Percentiles rank a stretch among this genome's conserved stretches.
Evolutionary conservation across 2,797 vertebrate species (phyloP).

Genomic region (Eulemur albifrons): DNA sequence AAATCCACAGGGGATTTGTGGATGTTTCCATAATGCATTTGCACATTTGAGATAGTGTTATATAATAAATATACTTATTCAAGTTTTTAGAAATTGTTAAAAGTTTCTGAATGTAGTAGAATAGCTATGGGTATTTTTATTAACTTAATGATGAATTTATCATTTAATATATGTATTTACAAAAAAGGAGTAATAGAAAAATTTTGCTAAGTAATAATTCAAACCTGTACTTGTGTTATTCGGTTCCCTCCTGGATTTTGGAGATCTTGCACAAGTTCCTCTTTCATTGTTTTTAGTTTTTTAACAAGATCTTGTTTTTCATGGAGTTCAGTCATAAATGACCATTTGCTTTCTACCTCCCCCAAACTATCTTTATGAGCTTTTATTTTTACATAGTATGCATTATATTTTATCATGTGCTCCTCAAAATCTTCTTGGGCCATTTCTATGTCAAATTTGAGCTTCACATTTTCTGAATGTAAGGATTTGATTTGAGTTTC

Average conservation of each 20-base stretch:
- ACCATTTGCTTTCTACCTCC: slow-evolving; percentile 82
- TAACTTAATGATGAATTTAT: slow-evolving; percentile 23
- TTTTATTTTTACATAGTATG: slow-evolving; percentile 85
- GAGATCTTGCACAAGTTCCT: slow-evolving; percentile 78
- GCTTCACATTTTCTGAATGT: slow-evolving; percentile 81
- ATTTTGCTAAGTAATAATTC: slow-evolving; percentile 43
- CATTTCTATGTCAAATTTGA: slow-evolving; percentile 79
- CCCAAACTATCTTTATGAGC: slow-evolving; percentile 76
- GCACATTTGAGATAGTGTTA: not conserved
- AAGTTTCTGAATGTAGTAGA: slow-evolving; percentile 33
- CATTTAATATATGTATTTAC: not conserved
- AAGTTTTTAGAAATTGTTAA: not conserved
- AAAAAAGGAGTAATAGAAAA: slow-evolving; percentile 39
- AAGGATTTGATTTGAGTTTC: slow-evolving; percentile 80
- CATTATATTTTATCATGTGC: slow-evolving; percentile 80
- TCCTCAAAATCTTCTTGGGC: slow-evolving; percentile 82
- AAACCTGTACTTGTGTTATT: slow-evolving; percentile 84
- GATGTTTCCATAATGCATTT: slow-evolving; percentile 7
- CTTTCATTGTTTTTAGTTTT: slow-evolving; percentile 82
- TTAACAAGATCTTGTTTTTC: slow-evolving; percentile 79
- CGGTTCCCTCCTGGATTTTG: slow-evolving; percentile 80
- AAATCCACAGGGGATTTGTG: not conserved
- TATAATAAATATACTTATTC: not conserved
- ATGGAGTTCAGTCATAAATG: slow-evolving; percentile 81
- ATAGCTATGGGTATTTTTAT: not conserved